Percentiles rank a stretch among this genome's conserved stretches.
These are phyloP conservation scores for Candidula unifasciata DNA, from an alignment of 2,888 invertebrate species.

Conservation along the genomic window DNA sequence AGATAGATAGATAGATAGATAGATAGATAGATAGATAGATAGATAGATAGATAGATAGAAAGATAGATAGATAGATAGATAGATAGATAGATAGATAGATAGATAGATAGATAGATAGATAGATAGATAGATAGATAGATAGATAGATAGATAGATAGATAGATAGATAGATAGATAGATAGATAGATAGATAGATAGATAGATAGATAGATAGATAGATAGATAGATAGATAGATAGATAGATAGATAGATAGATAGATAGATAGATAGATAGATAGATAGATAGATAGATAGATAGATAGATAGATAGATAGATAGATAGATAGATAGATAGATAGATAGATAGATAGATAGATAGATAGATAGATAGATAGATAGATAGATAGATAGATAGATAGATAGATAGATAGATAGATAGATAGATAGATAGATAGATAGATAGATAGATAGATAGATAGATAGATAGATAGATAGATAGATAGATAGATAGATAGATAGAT, in stretches of 20 bases:
- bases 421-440: too few species aligned
- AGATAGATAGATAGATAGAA: conserved; percentile 3
- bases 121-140: conserved; percentile 8
- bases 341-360: conserved; percentile 8
- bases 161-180: too few species aligned
- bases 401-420: background rate
- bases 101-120: conserved; percentile 8
- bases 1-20: conserved; percentile 8
- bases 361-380: conserved; percentile 8
- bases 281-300: conserved; percentile 8
- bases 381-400: conserved; percentile 8
- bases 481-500: too few species aligned
- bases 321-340: conserved; percentile 8
- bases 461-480: too few species aligned
- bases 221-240: too few species aligned
- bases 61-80: conserved; percentile 8
- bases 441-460: too few species aligned
- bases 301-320: conserved; percentile 8
- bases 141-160: background rate
- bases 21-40: conserved; percentile 8
- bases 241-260: background rate
- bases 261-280: conserved; percentile 8
- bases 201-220: too few species aligned
- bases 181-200: too few species aligned
- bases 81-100: conserved; percentile 8